These are phyloP conservation scores for Zhuqinia jingwanae DNA, from an alignment of 2,888 invertebrate species.

Conservation along the genomic window DNA sequence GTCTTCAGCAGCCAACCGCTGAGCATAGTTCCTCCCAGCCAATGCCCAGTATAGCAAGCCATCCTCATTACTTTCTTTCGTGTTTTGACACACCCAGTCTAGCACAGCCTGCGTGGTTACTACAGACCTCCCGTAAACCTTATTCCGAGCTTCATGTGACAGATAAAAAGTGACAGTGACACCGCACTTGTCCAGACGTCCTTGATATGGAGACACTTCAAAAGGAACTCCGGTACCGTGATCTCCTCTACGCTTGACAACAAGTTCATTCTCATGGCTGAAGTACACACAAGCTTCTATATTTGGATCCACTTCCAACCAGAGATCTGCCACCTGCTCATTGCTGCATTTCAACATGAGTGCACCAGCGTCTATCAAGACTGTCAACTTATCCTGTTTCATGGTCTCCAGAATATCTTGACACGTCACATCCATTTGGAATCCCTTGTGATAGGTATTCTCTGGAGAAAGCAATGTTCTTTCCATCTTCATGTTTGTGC, in stretches of 20 bases:
- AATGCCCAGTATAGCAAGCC: slow-evolving; percentile 45
- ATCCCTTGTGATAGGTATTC: slow-evolving; percentile 40
- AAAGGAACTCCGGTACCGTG: background rate
- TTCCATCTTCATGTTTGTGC: slow-evolving; percentile 57
- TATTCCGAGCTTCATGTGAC: slow-evolving; percentile 61
- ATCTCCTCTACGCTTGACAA: slow-evolving; percentile 24
- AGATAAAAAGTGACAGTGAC: slow-evolving; percentile 67
- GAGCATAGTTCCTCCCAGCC: slow-evolving; percentile 43
- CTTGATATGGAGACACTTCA: slow-evolving; percentile 42
- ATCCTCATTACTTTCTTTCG: slow-evolving; percentile 37
- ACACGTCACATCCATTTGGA: slow-evolving; percentile 24
- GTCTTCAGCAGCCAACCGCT: slow-evolving; percentile 34
- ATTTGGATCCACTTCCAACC: slow-evolving; percentile 60
- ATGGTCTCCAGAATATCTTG: slow-evolving; percentile 55
- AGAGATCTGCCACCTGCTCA: slow-evolving; percentile 73
- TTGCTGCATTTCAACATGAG: slow-evolving; percentile 75
- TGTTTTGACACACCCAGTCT: slow-evolving; percentile 52
- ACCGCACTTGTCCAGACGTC: slow-evolving; percentile 40
- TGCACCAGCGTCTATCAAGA: slow-evolving; percentile 76
- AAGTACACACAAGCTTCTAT: slow-evolving; percentile 66
- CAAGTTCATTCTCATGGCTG: slow-evolving; percentile 13
- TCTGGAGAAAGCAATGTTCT: slow-evolving; percentile 42
- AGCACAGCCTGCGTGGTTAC: slow-evolving; percentile 10
- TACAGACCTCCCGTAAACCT: slow-evolving; percentile 9
- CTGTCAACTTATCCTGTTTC: slow-evolving; percentile 31